Conservation (phyloP, 2,888 invertebrate species). For the Eupithecia pulchellata region DNA sequence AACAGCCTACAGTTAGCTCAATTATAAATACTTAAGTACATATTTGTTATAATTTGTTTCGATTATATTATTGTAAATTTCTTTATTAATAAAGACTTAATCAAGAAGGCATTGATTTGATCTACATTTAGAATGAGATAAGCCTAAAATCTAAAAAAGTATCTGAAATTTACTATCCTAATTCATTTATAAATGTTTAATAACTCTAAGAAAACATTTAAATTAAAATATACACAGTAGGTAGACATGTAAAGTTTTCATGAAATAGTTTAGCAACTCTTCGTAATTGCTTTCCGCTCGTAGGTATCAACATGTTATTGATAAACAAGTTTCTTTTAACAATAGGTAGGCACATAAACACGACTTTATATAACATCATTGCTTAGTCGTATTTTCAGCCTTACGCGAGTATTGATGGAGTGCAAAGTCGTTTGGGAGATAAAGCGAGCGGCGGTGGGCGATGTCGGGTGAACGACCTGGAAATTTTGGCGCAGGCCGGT, state of each 20-base stretch:
- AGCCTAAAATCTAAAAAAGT: too few species aligned
- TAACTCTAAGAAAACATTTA: too few species aligned
- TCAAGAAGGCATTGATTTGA: too few species aligned
- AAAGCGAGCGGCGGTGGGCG: conserved; percentile 80
- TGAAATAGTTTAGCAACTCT: conserved; percentile 30
- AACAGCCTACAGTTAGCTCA: too few species aligned
- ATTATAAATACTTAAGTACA: too few species aligned
- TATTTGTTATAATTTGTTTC: too few species aligned
- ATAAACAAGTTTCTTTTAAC: conserved; percentile 80
- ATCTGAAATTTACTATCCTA: too few species aligned
- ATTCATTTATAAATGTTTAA: too few species aligned
- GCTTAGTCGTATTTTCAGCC: conserved; percentile 47
- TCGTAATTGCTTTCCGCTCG: conserved; percentile 55
- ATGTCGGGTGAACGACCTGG: conserved; percentile 81
- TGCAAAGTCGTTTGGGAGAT: conserved; percentile 67
- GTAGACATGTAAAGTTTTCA: conserved; percentile 13
- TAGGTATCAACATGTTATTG: conserved; percentile 66
- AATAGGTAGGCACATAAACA: conserved; percentile 75
- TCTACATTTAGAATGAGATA: too few species aligned
- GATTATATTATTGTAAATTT: too few species aligned
- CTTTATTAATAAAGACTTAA: too few species aligned
- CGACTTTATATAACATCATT: conserved; percentile 74
- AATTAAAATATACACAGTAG: too few species aligned
- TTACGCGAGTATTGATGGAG: conserved; percentile 50
- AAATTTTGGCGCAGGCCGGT: conserved; percentile 85